Evolutionary conservation across 2,113 vertebrate species (phyloP).

Genomic region (Herpailurus yagouaroundi): DNA sequence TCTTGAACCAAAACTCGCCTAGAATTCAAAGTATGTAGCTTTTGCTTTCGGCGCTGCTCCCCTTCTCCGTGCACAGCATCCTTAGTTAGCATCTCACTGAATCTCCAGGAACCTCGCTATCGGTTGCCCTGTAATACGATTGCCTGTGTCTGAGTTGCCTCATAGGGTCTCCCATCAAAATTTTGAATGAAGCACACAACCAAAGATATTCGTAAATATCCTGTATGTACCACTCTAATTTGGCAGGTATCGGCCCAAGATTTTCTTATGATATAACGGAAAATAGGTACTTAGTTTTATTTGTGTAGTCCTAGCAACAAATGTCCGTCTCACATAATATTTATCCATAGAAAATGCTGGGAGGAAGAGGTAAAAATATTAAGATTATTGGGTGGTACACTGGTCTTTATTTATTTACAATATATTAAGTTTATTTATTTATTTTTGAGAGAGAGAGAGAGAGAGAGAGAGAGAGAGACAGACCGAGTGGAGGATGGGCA

Average conservation of each 20-base stretch:
- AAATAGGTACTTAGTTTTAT: not conserved
- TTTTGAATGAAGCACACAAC: not conserved
- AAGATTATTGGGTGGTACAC: not conserved
- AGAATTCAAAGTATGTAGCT: not conserved
- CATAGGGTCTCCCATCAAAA: not conserved
- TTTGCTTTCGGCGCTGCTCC: too few species aligned
- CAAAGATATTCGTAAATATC: not conserved
- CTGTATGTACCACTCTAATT: not conserved
- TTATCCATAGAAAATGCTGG: not conserved
- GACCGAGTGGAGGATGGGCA: too few species aligned
- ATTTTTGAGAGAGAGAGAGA: too few species aligned
- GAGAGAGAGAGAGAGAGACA: too few species aligned
- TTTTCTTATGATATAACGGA: not conserved
- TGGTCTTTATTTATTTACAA: not conserved
- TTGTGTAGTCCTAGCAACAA: not conserved
- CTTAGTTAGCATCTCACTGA: too few species aligned
- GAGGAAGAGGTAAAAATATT: not conserved
- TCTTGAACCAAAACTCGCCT: not conserved
- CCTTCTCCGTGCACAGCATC: rapidly evolving
- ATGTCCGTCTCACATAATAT: not conserved
- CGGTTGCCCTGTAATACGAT: rapidly evolving
- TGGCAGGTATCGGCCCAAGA: not conserved
- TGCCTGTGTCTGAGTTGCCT: not conserved
- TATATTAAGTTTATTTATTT: too few species aligned
- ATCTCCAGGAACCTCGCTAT: not conserved